Conservation (phyloP, 2,113 vertebrate genomes). For the Nyctereutes procyonoides region DNA sequence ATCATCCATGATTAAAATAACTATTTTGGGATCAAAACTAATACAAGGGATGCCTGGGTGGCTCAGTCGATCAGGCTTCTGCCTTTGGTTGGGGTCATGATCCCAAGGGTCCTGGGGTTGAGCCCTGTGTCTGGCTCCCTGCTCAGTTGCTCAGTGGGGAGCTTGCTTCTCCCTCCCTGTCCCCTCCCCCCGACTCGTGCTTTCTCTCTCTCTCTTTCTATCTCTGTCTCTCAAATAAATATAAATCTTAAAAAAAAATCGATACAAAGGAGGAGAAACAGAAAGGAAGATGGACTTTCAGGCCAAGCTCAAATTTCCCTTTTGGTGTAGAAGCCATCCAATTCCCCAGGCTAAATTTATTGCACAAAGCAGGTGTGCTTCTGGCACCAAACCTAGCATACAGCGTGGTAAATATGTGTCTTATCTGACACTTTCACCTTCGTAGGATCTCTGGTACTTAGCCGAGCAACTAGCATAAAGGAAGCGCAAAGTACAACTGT, state of each 20-base stretch:
- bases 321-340: background rate
- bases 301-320: constrained; percentile 15
- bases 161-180: no score
- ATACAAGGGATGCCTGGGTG: constrained; percentile 6
- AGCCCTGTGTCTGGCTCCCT: no score
- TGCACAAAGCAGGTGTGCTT: background rate
- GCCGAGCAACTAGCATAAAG: background rate
- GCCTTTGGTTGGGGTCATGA: no score
- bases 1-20: constrained; percentile 17
- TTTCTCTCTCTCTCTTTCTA: no score
- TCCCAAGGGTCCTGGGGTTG: no score
- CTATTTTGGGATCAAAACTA: constrained; percentile 48
- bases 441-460: background rate
- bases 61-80: no score
- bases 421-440: background rate
- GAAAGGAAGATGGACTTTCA: constrained; percentile 57
- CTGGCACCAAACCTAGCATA: background rate
- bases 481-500: background rate
- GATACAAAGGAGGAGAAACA: constrained; percentile 50
- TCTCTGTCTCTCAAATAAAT: no score
- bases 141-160: no score
- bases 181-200: no score
- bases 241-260: no score
- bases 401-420: background rate
- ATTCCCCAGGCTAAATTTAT: background rate